phyloP scores from a whole-genome alignment of 2,888 invertebrate species.

The Sarcophaga variegata region DNA sequence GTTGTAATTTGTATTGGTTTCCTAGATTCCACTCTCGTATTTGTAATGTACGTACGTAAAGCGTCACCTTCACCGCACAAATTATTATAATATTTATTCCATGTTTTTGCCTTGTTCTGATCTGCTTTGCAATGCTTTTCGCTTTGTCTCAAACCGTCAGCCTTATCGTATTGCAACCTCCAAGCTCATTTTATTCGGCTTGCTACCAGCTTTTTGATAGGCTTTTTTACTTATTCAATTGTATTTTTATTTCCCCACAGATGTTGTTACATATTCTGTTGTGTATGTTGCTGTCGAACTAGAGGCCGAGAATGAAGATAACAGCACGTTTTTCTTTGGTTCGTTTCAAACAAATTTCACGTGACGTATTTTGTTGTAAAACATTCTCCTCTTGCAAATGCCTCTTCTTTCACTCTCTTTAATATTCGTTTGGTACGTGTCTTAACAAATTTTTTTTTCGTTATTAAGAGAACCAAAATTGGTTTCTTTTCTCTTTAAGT shows the following conservation, averaged over 20 bases:
- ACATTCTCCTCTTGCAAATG: neutral
- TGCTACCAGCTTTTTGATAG: conserved; percentile 2
- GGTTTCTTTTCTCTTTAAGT: neutral
- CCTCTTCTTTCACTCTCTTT: conserved; percentile 2
- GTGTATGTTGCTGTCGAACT: conserved; percentile 15
- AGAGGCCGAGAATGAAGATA: conserved; percentile 5
- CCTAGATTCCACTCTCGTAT: conserved; percentile 18
- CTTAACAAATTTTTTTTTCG: neutral
- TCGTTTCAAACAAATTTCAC: conserved; percentile 60
- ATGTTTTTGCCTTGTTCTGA: neutral
- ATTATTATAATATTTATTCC: conserved; percentile 22
- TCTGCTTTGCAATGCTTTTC: neutral
- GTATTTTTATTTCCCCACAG: conserved; percentile 19
- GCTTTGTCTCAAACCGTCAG: neutral
- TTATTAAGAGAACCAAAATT: neutral
- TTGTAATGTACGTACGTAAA: conserved; percentile 50
- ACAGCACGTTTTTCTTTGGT: conserved; percentile 61
- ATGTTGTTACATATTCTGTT: conserved; percentile 10
- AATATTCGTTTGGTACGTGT: neutral
- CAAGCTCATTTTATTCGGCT: conserved; percentile 12
- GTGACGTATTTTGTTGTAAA: conserved; percentile 49
- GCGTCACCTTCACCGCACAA: conserved; percentile 68
- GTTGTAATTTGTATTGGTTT: conserved; percentile 51
- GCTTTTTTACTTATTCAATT: neutral
- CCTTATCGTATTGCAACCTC: conserved; percentile 20